Evolutionary conservation across 1,140 invertebrate genomes (phyloP).

Genomic region (Anoplophora glabripennis): DNA sequence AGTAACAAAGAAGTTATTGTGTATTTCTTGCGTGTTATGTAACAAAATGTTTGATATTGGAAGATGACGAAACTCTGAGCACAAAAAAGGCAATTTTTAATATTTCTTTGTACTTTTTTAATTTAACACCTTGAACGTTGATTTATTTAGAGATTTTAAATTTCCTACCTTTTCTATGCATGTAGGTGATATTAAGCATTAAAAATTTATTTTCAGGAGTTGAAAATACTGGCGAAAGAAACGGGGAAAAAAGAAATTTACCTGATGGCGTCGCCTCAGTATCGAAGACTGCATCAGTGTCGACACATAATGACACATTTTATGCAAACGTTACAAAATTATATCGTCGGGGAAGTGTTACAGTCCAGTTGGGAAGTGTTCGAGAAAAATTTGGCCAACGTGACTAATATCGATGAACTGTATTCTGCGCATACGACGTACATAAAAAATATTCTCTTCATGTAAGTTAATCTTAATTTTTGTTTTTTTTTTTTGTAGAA

Average conservation of each 20-base stretch:
- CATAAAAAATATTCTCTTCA: slow-evolving; percentile 66
- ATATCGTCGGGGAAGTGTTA: slow-evolving; percentile 67
- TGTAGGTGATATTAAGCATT: too few relatives aligned
- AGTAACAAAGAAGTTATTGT: too few relatives aligned
- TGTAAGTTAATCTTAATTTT: slow-evolving; percentile 45
- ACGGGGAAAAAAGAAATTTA: slow-evolving; percentile 47
- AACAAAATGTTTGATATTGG: too few relatives aligned
- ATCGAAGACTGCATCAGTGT: slow-evolving; percentile 61
- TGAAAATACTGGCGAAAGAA: slow-evolving; percentile 55
- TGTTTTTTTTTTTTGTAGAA: not conserved
- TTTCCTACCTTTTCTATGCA: too few relatives aligned
- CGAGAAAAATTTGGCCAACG: slow-evolving; percentile 61
- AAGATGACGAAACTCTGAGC: too few relatives aligned
- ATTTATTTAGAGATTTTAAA: too few relatives aligned
- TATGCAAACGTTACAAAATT: slow-evolving; percentile 67
- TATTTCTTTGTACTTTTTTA: too few relatives aligned
- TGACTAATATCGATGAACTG: slow-evolving; percentile 64
- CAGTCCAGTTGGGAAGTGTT: slow-evolving; percentile 68
- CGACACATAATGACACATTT: slow-evolving; percentile 72
- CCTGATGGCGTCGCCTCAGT: slow-evolving; percentile 57
- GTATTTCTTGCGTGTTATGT: too few relatives aligned
- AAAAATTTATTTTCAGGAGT: slow-evolving; percentile 37
- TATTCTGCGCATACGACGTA: slow-evolving; percentile 67
- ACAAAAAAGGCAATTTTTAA: too few relatives aligned
- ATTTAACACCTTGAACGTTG: too few relatives aligned